Base-by-base conservation (phyloP, 2,113 vertebrate genomes). In the Pseudorhombus dupliciocellatus region DNA sequence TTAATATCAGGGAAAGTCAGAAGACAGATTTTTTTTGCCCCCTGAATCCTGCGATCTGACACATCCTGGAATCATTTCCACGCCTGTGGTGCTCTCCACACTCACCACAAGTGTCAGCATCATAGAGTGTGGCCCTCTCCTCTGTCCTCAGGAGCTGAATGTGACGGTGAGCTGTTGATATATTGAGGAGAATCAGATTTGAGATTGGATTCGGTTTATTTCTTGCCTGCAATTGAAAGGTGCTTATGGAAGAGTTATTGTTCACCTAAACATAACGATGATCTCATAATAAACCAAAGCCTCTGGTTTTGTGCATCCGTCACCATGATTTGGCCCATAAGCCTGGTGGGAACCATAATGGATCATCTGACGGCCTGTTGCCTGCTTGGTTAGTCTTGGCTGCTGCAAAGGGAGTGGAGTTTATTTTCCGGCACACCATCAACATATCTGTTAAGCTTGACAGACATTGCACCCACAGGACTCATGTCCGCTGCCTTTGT, bases 361-460 rank as follows among this genome's bases (percentile, higher is more conserved):
- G 20, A 62, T 74, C 53, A 52, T 48, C 22, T 59, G 53, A 34
- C 2, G 1, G 21, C 21, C 1, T 50, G 46, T 11, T 37, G 20
- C 18, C 30, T 61, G 10, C 53, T 59, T 54, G 21, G 15, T 7
- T 44, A 7, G 18, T 75, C 61, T 67, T 73, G 51, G 7, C 24
- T 18, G n/a, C 18, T 34, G 28, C 53, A 50, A 18, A 50, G 4
- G 65, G 50, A n/a, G 51, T 21, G 53, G 37, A 71, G 52, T 48
- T 75, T n/a, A 52, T 76, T 75, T 71, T 24, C 53, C 9, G 53
- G 46, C 15, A 4, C 52, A 25, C 21, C 30, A 65, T 70, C 55
- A 71, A 63, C 50, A 52, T 61, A 59, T 76, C 64, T 16, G 42
- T 71, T 60, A 76, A 42, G 52, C 58, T 25, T 83, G 71, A 55